Evolutionary conservation across 2,888 invertebrate genomes (phyloP).

Genomic region (Xestia ashworthii): DNA sequence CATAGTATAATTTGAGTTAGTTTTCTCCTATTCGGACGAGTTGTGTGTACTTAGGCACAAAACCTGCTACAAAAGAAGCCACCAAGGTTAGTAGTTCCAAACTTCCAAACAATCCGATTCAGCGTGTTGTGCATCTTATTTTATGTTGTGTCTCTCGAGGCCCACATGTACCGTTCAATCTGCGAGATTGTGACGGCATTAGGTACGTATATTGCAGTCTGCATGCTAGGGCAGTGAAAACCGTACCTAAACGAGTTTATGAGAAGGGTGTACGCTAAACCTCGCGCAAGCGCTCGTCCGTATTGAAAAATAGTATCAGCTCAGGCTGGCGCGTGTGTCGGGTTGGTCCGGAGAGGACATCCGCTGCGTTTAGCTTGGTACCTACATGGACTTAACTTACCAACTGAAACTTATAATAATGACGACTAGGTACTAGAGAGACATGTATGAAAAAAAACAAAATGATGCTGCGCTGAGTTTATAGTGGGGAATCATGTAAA

Average conservation of each 20-base stretch:
- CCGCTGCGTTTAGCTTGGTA: not conserved
- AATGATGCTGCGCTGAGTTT: not conserved
- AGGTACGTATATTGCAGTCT: not conserved
- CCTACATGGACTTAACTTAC: not conserved
- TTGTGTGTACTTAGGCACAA: not conserved
- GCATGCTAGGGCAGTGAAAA: not conserved
- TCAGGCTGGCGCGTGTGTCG: too few relatives aligned
- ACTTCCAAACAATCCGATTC: not conserved
- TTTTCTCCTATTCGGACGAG: not conserved
- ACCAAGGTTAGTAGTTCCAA: not conserved
- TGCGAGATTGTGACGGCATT: not conserved
- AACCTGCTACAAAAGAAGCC: not conserved
- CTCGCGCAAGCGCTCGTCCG: not conserved
- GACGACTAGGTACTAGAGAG: not conserved
- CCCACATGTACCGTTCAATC: not conserved
- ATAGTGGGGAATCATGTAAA: not conserved
- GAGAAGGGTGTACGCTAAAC: not conserved
- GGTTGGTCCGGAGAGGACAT: not conserved
- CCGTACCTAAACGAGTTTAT: not conserved
- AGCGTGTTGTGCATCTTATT: not conserved
- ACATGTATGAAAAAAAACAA: not conserved
- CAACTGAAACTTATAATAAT: not conserved
- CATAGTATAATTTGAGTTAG: not conserved
- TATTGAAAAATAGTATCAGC: not conserved
- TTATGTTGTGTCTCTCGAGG: not conserved